Base-by-base conservation (phyloP, 2,113 vertebrate species). In the Malurus elegans region DNA sequence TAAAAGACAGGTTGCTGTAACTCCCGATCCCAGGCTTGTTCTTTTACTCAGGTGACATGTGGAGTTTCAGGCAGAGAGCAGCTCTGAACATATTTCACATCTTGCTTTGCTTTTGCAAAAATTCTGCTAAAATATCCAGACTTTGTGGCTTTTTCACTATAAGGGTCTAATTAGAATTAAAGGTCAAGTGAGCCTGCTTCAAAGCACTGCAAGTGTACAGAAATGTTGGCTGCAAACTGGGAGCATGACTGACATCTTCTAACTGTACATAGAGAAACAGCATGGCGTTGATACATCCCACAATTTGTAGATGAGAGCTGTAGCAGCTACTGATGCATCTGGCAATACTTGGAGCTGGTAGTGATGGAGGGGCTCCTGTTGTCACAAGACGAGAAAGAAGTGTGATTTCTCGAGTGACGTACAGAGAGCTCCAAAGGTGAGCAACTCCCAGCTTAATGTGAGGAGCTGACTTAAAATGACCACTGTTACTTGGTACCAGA, bases 401-500 rank as follows among this genome's bases (percentile, higher is more conserved):
- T 8, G 14, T 47, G 28, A 42, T 14, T 36, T 38, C 5, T 5
- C 29, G 65, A 57, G n/a, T 14, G 31, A 47, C 0, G 4, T 28
- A 70, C 48, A 45, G 69, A 20, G 1, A 57, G 31, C 18, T 66
- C 54, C 26, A 17, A 84, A 67, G 47, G 38, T 8, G 24, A 78
- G 20, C 28, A 72, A 44, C 19, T 50, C 18, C 12, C 53, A 75
- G 31, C 0, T 0, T 5, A 38, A 54, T 0, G 2, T 4, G 8
- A 87, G 28, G 10, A 57, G 45, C 10, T 65, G 13, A 48, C 61
- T 38, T 9, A 18, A n/a, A 84, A 25, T 4, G 18, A 66, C 26
- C 44, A 21, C 67, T 36, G 18, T 14, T 38, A 31, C 20, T 29
- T 25, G 36, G 16, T 36, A 23, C 9, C 69, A 76, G 48, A 53